Conservation (phyloP, 2,113 vertebrate genomes). For the Hirundichthys speculiger region DNA sequence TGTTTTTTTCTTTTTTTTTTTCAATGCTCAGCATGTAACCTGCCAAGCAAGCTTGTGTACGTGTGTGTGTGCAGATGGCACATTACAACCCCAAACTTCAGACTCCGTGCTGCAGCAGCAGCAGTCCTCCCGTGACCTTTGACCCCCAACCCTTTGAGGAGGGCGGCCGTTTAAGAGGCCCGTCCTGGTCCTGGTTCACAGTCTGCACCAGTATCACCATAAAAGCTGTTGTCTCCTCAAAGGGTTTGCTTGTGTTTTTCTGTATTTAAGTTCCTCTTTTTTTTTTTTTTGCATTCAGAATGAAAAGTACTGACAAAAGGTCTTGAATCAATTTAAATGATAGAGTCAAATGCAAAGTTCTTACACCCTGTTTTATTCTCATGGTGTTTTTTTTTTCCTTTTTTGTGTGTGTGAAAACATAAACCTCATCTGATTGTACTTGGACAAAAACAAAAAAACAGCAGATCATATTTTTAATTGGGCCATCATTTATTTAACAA, state of each 20-base stretch:
- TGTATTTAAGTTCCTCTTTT: slow-evolving; percentile 9
- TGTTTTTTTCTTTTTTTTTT: slow-evolving; percentile 4
- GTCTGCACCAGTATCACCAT: slow-evolving; percentile 4
- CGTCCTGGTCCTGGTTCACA: background rate
- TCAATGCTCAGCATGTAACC: slow-evolving; percentile 61
- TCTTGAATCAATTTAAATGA: slow-evolving; percentile 72
- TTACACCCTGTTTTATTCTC: no score
- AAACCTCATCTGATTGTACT: no score
- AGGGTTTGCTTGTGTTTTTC: slow-evolving; percentile 49
- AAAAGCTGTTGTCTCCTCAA: slow-evolving; percentile 50
- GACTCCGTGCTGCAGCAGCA: slow-evolving; percentile 19
- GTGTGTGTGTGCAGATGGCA: slow-evolving; percentile 35
- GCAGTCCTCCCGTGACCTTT: slow-evolving; percentile 32
- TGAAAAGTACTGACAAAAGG: slow-evolving; percentile 53
- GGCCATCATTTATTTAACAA: no score
- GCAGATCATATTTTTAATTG: no score
- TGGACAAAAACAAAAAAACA: no score
- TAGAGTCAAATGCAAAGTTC: no score
- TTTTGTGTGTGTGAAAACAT: no score
- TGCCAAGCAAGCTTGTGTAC: slow-evolving; percentile 29
- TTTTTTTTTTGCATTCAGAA: no score
- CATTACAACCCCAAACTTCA: slow-evolving; percentile 6
- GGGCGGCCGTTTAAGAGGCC: background rate
- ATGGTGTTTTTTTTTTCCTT: no score
- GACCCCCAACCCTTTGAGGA: slow-evolving; percentile 62